These are phyloP conservation scores for Ectemnius continuus DNA, from an alignment of 2,888 invertebrate genomes.

Conservation along the genomic window DNA sequence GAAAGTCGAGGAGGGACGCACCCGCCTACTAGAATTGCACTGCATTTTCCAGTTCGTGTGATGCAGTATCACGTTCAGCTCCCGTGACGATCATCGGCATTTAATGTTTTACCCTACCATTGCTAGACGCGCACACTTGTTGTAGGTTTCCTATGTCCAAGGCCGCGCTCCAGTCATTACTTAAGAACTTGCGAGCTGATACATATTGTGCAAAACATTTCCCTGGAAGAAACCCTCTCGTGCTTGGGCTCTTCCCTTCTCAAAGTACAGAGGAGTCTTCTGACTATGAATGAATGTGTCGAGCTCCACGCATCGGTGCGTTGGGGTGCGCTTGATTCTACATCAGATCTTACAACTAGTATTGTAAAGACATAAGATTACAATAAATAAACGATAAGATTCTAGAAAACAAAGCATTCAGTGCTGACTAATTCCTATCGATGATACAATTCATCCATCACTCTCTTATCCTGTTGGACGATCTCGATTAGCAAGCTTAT, in stretches of 20 bases:
- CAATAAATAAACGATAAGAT: not conserved
- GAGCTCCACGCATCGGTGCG: conserved; percentile 15
- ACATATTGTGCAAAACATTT: conserved; percentile 10
- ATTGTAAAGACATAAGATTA: not conserved
- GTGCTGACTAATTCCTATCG: not conserved
- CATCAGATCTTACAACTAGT: not conserved
- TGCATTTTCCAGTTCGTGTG: conserved; percentile 1
- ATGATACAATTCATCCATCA: not conserved
- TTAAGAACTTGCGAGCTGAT: not conserved
- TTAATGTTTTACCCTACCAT: not conserved
- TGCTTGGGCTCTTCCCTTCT: conserved; percentile 8
- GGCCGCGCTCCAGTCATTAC: not conserved
- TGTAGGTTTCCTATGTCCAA: conserved; percentile 1
- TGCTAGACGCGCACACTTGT: not conserved
- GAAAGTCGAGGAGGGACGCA: too few species aligned
- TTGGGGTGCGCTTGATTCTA: conserved; percentile 1
- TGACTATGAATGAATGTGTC: conserved; percentile 17
- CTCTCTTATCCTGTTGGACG: not conserved
- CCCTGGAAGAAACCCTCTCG: conserved; percentile 9
- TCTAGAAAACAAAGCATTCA: not conserved
- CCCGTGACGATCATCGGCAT: conserved; percentile 10
- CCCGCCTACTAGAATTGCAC: not conserved
- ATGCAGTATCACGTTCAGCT: not conserved
- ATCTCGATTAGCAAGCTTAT: conserved; percentile 2
- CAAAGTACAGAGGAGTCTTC: not conserved